These are phyloP conservation scores for Meteorus cinctellus DNA, from an alignment of 2,888 invertebrate species.

Conservation along the genomic window DNA sequence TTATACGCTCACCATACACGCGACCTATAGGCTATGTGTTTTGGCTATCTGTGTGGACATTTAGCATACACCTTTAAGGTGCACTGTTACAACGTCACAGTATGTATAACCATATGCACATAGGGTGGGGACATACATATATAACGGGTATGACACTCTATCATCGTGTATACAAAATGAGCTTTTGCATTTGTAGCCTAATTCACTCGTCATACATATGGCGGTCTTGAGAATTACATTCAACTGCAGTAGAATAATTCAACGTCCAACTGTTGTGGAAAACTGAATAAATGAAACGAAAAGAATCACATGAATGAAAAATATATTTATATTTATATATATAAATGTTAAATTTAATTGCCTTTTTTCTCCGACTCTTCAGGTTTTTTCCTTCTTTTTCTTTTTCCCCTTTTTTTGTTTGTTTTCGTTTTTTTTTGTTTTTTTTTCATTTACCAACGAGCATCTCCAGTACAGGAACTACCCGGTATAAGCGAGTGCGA, in stretches of 20 bases:
- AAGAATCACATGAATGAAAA: neutral
- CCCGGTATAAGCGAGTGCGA: slow-evolving; percentile 57
- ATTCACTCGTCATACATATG: neutral
- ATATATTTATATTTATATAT: slow-evolving; percentile 1
- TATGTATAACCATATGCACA: slow-evolving; percentile 6
- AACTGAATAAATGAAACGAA: neutral
- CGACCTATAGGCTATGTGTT: slow-evolving; percentile 54
- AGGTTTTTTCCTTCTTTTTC: slow-evolving; percentile 5
- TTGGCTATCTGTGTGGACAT: slow-evolving; percentile 62
- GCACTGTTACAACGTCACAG: slow-evolving; percentile 43
- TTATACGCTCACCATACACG: slow-evolving; percentile 63
- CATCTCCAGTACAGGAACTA: slow-evolving; percentile 42
- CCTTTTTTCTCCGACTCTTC: slow-evolving; percentile 5
- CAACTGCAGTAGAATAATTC: neutral
- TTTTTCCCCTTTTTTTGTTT: too few species aligned
- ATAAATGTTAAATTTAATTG: slow-evolving; percentile 25
- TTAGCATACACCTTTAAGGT: slow-evolving; percentile 54
- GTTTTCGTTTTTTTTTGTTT: too few species aligned
- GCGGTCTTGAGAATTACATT: neutral
- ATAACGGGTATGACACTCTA: slow-evolving; percentile 10
- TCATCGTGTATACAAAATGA: neutral
- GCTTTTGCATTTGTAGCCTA: neutral
- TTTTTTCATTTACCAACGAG: slow-evolving; percentile 30
- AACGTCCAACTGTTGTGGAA: neutral
- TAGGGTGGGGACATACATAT: neutral